Evolutionary conservation across 2,888 invertebrate species (phyloP), one percentile per base, ranked within the genome.

Genomic region (Spilosoma lubricipeda): DNA sequence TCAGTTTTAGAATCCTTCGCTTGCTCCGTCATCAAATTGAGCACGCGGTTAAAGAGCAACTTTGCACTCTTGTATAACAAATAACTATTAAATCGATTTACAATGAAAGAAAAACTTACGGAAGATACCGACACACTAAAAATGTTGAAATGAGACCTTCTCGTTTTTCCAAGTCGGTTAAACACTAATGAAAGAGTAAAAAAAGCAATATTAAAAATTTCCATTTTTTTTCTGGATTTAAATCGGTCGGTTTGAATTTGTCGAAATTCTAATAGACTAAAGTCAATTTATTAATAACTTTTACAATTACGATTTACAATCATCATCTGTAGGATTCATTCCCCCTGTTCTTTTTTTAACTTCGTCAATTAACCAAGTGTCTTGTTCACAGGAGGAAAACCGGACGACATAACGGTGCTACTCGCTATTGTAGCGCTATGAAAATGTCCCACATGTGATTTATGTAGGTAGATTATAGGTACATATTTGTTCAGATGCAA

Each of bases 381-480:
- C 89, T 91, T 91, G 84, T 89, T 97, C 96, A 71, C 96, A 98
- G 99, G 99, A 92, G 99, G 99, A 76, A 99, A 99, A 96, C 99
- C 99, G 79, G 99, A 99, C 94, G 99, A 99, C 96, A 99, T 99
- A 94, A 99, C 99, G 90, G 99, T 99, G 92, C 97, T 99, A 90
- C 97, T 99, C 87, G 99, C 99, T 86, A 98, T 99, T 86, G 99
- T 99, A 95, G 98, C 98, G 91, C 97, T 97, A 96, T 97, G 96
- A 96, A 93, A 89, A 91, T 93, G 93, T 94, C 90, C 77, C 30
- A 79, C 85, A 88, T 90, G 92, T 92, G 92, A 94, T 92, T 89
- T 92, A 83, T 79, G 77, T 89, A 91, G 88, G 81, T 90, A 89
- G 86, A 87, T 88, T 88, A 88, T 90, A 92, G 89, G 84, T 88